Evolutionary conservation across 2,888 invertebrate genomes (phyloP), one percentile per base, ranked within the genome.

Genomic region (Sabatieria punctata): DNA sequence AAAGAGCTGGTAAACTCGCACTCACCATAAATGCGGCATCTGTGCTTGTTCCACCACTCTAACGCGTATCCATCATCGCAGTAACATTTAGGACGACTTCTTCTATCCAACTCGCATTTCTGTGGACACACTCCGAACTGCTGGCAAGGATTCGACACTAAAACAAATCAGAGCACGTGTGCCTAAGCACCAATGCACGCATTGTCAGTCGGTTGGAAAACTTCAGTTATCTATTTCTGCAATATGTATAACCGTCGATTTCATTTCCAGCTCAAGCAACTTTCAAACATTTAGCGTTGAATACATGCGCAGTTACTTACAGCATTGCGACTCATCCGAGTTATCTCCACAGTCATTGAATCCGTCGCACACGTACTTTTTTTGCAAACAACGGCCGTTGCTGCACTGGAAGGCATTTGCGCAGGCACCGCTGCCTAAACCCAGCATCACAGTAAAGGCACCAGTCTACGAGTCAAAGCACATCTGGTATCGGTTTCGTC

Each of bases 331-430:
- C 66, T 78, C 78, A 63, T 78, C 78, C 39, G 71, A 70, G 46
- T 71, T 72, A 59, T 75, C 72, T 39, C 65, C 64, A 61, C 81
- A 82, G 71, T 82, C 79, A 57, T 73, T 72, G 48, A 68, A 69
- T 41, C 71, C 69, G 59, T 82, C 77, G 59, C 83, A 83, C 47
- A 68, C 67, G 57, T 76, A 75, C 18, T 61, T 61, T 54, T 62
- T 63, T 57, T 62, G 58, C 2, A 65, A 60, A 57, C 67, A 68
- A 41, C 58, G 55, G 15, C 65, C 63, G 43, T 61, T 61, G 33
- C 54, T 70, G 64, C 79, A 80, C 49, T 70, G 71, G 66, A 76
- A 78, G 60, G 78, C 76, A 51, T n/a, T n/a, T n/a, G n/a, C n/a
- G n/a, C n/a, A n/a, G n/a, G n/a, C n/a, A n/a, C n/a, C n/a, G n/a